Evolutionary conservation across 2,888 invertebrate species (phyloP).

Genomic region (Protodeltote pygarga): DNA sequence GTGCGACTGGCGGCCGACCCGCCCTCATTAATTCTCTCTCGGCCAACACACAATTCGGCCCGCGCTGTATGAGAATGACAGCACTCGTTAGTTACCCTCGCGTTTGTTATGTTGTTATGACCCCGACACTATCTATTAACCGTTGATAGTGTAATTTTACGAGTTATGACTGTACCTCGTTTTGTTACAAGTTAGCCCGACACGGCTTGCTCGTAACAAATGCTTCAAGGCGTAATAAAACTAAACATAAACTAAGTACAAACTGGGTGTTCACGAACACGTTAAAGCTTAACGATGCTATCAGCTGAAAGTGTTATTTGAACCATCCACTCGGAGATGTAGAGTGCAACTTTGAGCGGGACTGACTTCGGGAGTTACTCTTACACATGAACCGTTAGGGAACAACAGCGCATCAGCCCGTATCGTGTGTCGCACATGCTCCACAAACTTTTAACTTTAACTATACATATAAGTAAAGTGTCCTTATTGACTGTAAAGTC

Average conservation of each 20-base stretch:
- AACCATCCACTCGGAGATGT: constrained; percentile 56
- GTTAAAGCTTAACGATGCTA: constrained; percentile 67
- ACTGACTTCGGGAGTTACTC: constrained; percentile 43
- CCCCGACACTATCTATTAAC: constrained; percentile 68
- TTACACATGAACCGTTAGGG: constrained; percentile 27
- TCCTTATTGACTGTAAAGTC: constrained; percentile 6
- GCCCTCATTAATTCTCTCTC: constrained; percentile 69
- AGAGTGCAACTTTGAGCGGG: constrained; percentile 53
- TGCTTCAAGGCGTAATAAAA: constrained; percentile 60
- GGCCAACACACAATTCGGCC: constrained; percentile 62
- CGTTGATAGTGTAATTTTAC: constrained; percentile 59
- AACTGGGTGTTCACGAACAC: constrained; percentile 66
- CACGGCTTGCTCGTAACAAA: constrained; percentile 50
- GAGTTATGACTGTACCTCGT: constrained; percentile 42
- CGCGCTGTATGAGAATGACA: constrained; percentile 71
- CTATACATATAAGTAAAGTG: constrained; percentile 14
- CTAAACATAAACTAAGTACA: constrained; percentile 68
- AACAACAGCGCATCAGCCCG: constrained; percentile 29
- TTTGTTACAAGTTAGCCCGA: constrained; percentile 43
- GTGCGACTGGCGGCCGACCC: constrained; percentile 51
- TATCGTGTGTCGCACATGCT: constrained; percentile 20
- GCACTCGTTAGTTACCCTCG: constrained; percentile 73
- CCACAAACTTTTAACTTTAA: constrained; percentile 25
- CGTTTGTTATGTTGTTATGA: constrained; percentile 65
- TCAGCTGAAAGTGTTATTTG: constrained; percentile 68